phyloP scores from a whole-genome alignment of 2,797 vertebrate genomes.

The Amazona finschi region DNA sequence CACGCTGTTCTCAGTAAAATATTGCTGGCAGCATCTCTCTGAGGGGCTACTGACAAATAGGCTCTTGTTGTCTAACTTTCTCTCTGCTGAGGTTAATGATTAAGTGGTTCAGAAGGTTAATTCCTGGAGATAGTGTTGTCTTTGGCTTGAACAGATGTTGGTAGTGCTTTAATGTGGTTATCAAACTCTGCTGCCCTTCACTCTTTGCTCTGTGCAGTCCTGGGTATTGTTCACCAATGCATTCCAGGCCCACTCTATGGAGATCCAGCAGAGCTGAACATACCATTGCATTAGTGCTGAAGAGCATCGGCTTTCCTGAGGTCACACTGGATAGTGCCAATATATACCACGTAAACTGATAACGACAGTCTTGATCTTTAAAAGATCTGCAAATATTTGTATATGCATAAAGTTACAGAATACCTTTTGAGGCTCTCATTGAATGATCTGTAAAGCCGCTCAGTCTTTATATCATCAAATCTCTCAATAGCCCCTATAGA shows the following conservation, averaged over 20 bases:
- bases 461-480: background rate
- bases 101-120: conserved; percentile 93
- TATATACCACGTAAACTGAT: conserved; percentile 17
- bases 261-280: conserved; percentile 82
- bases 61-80: conserved; percentile 90
- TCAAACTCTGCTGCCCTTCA: conserved; percentile 93
- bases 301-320: conserved; percentile 75
- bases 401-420: background rate
- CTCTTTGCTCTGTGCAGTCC: conserved; percentile 79
- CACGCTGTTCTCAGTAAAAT: conserved; percentile 93
- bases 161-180: conserved; percentile 97
- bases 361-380: conserved; percentile 22
- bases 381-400: conserved; percentile 48
- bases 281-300: conserved; percentile 71
- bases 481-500: background rate
- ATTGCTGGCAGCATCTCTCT: conserved; percentile 80
- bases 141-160: conserved; percentile 96
- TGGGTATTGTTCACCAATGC: conserved; percentile 81
- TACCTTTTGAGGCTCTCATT: background rate
- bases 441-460: conserved; percentile 7
- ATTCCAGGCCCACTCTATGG: conserved; percentile 91
- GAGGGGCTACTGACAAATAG: conserved; percentile 90
- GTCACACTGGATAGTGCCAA: conserved; percentile 75
- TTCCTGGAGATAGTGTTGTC: conserved; percentile 91
- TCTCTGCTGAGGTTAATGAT: conserved; percentile 92